Evolutionary conservation across 1,140 invertebrate genomes (phyloP), one percentile per base, ranked within the genome.

Genomic region (Aphidius ervi): DNA sequence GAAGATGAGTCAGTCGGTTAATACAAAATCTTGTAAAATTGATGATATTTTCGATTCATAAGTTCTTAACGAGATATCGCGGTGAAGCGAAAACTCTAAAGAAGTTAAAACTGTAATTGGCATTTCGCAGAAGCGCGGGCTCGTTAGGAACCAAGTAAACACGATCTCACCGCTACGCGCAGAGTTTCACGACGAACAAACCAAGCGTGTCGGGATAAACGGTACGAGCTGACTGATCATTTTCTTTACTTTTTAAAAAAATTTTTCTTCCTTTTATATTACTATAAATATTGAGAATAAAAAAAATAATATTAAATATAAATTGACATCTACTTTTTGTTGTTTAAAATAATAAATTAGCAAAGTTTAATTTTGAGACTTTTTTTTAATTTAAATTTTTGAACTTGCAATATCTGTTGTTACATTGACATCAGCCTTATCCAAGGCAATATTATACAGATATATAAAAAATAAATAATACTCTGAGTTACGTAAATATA

Each of bases 141-240:
- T 63, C 57, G 62, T 63, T 63, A 63, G 62, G 59, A 63, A 59
- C 52, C 45, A 52, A 54, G 53, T 59, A 56, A 63, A 63, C 52
- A 59, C 46, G 46, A 59, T 56, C 57, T 43, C 9, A 8, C 23
- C 23, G 16, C 55, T 46, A 48, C 16, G n/a, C 46, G 57, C 50
- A 46, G 57, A 50, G 57, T 57, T 57, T 47, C 56, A 47, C 46
- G 31, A 7, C 42, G 9, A 43, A 43, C 31, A 23, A 57, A n/a
- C 46, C 43, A 57, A 47, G 56, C 56, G 37, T 37, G 43, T 46
- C 43, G 46, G 45, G 56, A 57, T 57, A 43, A 57, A 57, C 56
- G 3, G 56, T 57, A 57, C 23, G 5, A 43, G 4, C 43, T 57
- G 45, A 57, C 43, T 57, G 56, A 57, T 57, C 43, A 31, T 57